Conservation (phyloP, 2,113 vertebrate genomes). For the Malurus alboscapulatus region DNA sequence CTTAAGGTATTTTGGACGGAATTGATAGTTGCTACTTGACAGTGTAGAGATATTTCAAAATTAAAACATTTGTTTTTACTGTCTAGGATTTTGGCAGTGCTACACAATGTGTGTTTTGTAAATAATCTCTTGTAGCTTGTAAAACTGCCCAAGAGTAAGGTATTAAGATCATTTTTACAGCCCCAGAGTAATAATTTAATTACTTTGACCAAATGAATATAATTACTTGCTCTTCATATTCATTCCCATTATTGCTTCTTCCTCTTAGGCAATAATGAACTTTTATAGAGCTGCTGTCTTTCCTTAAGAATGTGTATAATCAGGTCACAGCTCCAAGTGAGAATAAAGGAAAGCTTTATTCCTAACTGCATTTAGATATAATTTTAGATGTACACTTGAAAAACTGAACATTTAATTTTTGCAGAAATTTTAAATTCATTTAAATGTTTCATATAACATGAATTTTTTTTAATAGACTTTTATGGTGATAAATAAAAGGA, state of each 20-base stretch:
- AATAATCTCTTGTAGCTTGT: neutral
- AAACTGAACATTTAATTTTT: neutral
- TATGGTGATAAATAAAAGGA: constrained; percentile 91
- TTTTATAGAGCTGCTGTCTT: neutral
- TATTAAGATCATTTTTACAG: neutral
- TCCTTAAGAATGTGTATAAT: neutral
- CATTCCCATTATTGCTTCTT: neutral
- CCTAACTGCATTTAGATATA: neutral
- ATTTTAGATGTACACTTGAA: neutral
- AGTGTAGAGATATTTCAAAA: neutral
- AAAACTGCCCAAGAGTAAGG: neutral
- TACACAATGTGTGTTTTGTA: neutral
- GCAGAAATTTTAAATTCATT: neutral
- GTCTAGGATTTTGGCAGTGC: neutral
- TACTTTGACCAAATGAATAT: neutral
- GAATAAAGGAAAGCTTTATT: neutral
- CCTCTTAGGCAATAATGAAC: neutral
- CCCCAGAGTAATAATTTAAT: neutral
- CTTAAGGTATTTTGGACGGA: neutral
- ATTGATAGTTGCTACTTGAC: neutral
- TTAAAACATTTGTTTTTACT: neutral
- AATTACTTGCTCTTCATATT: neutral
- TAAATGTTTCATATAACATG: neutral
- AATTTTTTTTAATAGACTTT: constrained; percentile 81
- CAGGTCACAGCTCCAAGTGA: neutral